Percentiles rank a stretch among this genome's conserved stretches.
Conservation (phyloP, 2,888 invertebrate species). For the Hermaeophaga mercurialis region DNA sequence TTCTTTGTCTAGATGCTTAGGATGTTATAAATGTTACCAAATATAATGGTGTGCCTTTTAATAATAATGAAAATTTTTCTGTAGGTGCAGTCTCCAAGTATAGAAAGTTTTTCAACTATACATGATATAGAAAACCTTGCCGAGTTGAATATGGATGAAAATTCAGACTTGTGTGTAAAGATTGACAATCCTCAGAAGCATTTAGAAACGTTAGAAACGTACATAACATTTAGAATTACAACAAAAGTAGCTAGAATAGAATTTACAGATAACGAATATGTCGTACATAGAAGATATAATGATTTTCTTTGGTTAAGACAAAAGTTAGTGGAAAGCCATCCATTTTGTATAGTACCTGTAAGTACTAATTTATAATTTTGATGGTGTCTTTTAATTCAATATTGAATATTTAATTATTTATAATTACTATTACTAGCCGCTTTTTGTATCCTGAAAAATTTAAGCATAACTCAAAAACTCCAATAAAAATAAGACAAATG, state of each 20-base stretch:
- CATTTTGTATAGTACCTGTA: conserved; percentile 72
- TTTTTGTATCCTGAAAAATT: too few relatives aligned
- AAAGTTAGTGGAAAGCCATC: conserved; percentile 67
- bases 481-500: too few relatives aligned
- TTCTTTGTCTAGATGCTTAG: too few relatives aligned
- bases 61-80: too few relatives aligned
- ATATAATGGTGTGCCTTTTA: too few relatives aligned
- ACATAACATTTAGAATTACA: conserved; percentile 71
- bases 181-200: conserved; percentile 78
- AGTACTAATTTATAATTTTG: conserved; percentile 44
- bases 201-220: conserved; percentile 72
- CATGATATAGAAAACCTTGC: conserved; percentile 63
- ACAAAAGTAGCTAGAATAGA: conserved; percentile 70
- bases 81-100: conserved; percentile 64
- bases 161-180: conserved; percentile 66
- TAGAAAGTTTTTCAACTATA: conserved; percentile 66
- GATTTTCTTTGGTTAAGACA: conserved; percentile 74
- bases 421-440: too few relatives aligned
- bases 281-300: conserved; percentile 71
- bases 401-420: neutral
- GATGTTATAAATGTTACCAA: too few relatives aligned
- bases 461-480: too few relatives aligned
- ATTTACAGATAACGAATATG: conserved; percentile 66
- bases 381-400: neutral
- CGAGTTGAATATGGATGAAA: conserved; percentile 61